Evolutionary conservation across 1,140 invertebrate species (phyloP), one percentile per base, ranked within the genome.

Genomic region (Drosophila bocki): DNA sequence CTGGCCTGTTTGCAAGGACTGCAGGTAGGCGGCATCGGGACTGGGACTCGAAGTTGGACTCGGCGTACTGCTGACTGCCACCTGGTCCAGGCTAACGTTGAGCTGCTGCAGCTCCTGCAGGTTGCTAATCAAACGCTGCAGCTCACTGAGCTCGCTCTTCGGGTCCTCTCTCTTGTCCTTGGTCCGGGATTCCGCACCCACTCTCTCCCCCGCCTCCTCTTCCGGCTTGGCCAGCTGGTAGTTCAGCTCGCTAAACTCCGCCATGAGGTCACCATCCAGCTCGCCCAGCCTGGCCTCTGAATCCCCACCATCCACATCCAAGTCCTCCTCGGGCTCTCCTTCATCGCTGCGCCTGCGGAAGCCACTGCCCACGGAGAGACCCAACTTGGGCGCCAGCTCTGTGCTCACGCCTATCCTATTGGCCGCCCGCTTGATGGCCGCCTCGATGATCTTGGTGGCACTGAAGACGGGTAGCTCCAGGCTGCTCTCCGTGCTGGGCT

Each of bases 71-170:
- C 44, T 45, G 68, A 45, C 37, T 45, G 50, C 13, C 44, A 92
- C 88, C 71, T 85, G 79, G 12, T 87, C 90, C 2, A 93, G 72
- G 9, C 91, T 94, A 0, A 93, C 84, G 58, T 94, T 94, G 7
- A 94, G 69, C 54, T 92, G 85, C 59, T 94, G 92, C 45, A 92
- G 74, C 50, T 92, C 70, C 45, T 92, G 85, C 7, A 92, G 64
- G 67, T 92, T 92, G 51, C 84, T 91, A 37, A 93, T 91, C 44
- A 93, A 76, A 44, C 93, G 88, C 74, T 91, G 90, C 44, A 93
- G 57, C 50, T 93, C 85, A 42, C 75, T 75, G 2, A 82, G 68
- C 39, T 87, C 70, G 19, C 19, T 19, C 35, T 22, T 42, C 13
- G 67, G 39, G 13, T 82, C 54, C 3, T 67, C 63, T 7, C 70